Evolutionary conservation across 1,140 invertebrate genomes (phyloP).

Genomic region (Brachionus rubens): DNA sequence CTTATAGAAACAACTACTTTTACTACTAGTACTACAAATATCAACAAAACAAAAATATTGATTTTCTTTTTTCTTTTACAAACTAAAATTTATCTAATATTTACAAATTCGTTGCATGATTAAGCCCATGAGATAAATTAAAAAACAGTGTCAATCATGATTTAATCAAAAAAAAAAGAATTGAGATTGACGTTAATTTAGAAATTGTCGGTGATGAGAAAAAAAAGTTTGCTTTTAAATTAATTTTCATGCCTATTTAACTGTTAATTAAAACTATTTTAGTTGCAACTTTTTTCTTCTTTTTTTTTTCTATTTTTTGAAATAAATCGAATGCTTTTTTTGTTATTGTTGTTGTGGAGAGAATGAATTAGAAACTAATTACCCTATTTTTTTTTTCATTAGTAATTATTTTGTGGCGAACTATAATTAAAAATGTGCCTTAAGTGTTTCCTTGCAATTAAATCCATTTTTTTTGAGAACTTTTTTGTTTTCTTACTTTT

Average conservation of each 20-base stretch:
- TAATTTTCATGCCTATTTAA: constrained; percentile 40
- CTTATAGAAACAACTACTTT: no score
- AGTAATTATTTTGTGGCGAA: constrained; percentile 36
- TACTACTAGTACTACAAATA: no score
- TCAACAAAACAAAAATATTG: constrained; percentile 36
- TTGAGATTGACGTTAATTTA: background rate
- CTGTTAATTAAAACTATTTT: constrained; percentile 21
- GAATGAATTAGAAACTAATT: constrained; percentile 44
- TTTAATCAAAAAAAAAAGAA: background rate
- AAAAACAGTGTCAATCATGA: no score
- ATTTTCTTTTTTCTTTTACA: background rate
- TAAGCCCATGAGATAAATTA: constrained; percentile 2
- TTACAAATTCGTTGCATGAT: constrained; percentile 7
- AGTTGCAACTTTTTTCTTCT: background rate
- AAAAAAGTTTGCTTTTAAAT: background rate
- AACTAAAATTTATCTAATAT: constrained; percentile 25
- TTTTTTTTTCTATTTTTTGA: constrained; percentile 32
- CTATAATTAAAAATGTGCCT: constrained; percentile 43
- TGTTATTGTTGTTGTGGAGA: no score
- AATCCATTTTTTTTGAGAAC: constrained; percentile 42
- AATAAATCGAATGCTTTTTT: no score
- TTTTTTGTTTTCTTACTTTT: constrained; percentile 35
- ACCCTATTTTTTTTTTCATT: constrained; percentile 38
- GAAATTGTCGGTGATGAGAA: background rate
- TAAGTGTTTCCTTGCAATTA: constrained; percentile 45